phyloP scores from a whole-genome alignment of 2,797 vertebrate species.

The Muscicapa striata region DNA sequence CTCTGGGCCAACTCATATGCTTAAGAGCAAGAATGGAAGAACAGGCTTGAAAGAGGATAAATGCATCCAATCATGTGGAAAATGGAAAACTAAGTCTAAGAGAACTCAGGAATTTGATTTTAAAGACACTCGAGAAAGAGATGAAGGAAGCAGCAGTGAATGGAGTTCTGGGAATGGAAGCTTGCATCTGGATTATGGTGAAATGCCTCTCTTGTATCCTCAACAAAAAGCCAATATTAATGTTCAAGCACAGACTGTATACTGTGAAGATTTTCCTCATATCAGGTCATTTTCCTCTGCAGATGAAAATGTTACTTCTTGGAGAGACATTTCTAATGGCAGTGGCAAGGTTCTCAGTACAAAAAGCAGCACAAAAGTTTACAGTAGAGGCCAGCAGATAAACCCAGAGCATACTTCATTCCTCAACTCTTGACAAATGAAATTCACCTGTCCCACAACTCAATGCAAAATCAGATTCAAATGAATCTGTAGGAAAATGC shows the following conservation, averaged over 20 bases:
- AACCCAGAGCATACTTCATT: not conserved
- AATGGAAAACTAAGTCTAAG: conserved; percentile 6
- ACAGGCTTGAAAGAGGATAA: conserved; percentile 53
- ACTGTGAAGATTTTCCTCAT: conserved; percentile 10
- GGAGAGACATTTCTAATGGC: not conserved
- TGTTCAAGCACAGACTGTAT: not conserved
- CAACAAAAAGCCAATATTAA: not conserved
- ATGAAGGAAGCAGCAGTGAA: conserved; percentile 69
- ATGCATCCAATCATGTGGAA: not conserved
- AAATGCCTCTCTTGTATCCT: not conserved
- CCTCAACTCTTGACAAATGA: not conserved
- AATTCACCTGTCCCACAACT: not conserved
- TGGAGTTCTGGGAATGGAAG: conserved; percentile 75
- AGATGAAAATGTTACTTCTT: conserved; percentile 21
- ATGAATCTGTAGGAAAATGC: not conserved
- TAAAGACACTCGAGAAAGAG: conserved; percentile 82
- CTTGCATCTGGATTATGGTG: not conserved
- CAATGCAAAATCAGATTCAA: not conserved
- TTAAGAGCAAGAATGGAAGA: conserved; percentile 67
- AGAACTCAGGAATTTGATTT: conserved; percentile 31
- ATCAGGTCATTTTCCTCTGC: conserved; percentile 3
- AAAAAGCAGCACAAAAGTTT: conserved; percentile 6
- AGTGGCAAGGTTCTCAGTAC: not conserved
- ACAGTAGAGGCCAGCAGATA: not conserved
- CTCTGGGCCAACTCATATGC: not conserved